Base-by-base conservation (phyloP, 1,140 invertebrate species). In the Metopolophium dirhodum region DNA sequence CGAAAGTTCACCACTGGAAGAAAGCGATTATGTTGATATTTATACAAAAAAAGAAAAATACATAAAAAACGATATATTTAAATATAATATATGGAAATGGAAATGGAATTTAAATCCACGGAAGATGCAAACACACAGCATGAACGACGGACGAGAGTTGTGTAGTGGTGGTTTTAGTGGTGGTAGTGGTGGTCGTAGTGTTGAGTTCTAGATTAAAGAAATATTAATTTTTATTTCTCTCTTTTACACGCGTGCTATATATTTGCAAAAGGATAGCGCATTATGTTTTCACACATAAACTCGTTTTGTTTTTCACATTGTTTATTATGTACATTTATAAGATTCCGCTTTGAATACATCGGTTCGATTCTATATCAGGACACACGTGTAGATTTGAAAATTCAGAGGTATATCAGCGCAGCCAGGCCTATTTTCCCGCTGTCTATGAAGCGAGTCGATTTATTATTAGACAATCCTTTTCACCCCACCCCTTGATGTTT, bases 391-490 rank as follows among this genome's bases (percentile, higher is more conserved):
- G 61, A 68, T 77, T 77, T 77, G 61, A 77, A 35, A 77, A 77
- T 77, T 6, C n/a, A 77, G 14, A 77, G 61, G 61, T 77, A 77
- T 20, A 35, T 77, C 61, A 35, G n/a, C 9, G 83, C 83, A 45
- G 8, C 23, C 26, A 30, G 45, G 85, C 23, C 26, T 41, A 47
- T 86, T 30, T 47, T 47, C 6, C 26, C 9, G 45, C 23, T 45
- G 83, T 30, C 85, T 41, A 41, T 41, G 85, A 30, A 41, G 11
- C 37, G 30, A 68, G 89, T 90, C 51, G 57, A 90, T 90, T 90
- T 90, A 90, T 90, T 68, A 68, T 90, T 68, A 49, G 89, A 57
- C 49, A 57, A 90, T 90, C 57, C 57, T 68, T 68, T 61, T 61
- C 88, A 26, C 35, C 89, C 41, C 7, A 35, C 51, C 20, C 11